Percentiles rank a stretch among this genome's conserved stretches.
phyloP scores from a whole-genome alignment of 2,888 invertebrate species.

The Frankliniella fusca region DNA sequence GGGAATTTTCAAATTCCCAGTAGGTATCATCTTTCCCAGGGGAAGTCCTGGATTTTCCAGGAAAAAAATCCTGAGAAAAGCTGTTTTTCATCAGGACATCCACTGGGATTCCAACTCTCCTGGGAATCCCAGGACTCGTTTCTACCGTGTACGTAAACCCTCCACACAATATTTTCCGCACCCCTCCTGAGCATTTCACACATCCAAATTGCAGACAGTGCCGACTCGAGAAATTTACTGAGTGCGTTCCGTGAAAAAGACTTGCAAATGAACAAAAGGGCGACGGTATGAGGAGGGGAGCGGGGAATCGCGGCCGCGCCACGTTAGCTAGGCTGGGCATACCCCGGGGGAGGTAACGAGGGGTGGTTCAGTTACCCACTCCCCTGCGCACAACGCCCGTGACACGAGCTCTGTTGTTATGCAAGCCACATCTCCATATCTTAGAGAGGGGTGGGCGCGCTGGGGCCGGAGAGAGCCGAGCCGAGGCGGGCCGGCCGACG shows the following conservation, averaged over 20 bases:
- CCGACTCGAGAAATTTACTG: too few relatives aligned
- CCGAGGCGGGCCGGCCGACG: neutral
- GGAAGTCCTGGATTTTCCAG: too few relatives aligned
- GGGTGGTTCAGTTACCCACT: neutral
- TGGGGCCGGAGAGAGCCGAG: neutral
- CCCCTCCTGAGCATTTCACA: neutral
- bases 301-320: neutral
- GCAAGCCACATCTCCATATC: slow-evolving; percentile 16
- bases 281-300: neutral
- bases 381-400: neutral
- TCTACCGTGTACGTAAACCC: too few relatives aligned
- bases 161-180: too few relatives aligned
- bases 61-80: too few relatives aligned
- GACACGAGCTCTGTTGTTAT: neutral
- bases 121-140: too few relatives aligned
- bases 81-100: too few relatives aligned
- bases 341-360: neutral
- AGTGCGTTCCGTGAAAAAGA: too few relatives aligned
- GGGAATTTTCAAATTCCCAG: too few relatives aligned
- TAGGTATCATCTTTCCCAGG: too few relatives aligned
- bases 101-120: too few relatives aligned
- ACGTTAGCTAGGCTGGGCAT: neutral
- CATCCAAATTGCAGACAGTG: neutral
- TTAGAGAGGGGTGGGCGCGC: neutral
- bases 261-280: too few relatives aligned